Base-by-base conservation (phyloP, 2,113 vertebrate species). In the Morone chrysops region DNA sequence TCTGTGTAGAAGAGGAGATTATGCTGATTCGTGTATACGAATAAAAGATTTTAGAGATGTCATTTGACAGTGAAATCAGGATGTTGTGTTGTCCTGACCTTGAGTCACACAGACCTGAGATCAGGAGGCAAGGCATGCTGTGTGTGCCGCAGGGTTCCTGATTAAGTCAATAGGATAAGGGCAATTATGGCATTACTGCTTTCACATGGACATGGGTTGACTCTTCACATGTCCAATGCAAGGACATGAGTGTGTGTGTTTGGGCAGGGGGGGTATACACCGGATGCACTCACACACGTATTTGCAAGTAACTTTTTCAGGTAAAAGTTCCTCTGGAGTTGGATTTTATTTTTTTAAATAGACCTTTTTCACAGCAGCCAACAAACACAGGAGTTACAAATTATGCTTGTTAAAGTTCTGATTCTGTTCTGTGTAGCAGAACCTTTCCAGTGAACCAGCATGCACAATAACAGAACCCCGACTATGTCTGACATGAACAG, bases 121-220 rank as follows among this genome's bases (percentile, higher is more conserved):
- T 90, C 71, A 71, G 56, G 76, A 61, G 70, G 56, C 41, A 38
- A 54, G 59, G 84, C 78, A 25, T 75, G 67, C 80, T 87, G 76
- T 48, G 75, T 86, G 74, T 60, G 83, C 88, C 50, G 18, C 81
- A 66, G 85, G 89, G 88, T 77, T 92, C 89, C 87, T 86, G 82
- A 85, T 92, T 95, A 92, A 92, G 81, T 85, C 84, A 91, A 90
- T 86, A 85, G 92, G 94, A 95, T 95, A 38, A 94, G 80, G 77
- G 80, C 83, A 93, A 92, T 94, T 92, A 94, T 79, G 76, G 87
- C 78, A 92, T 93, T 94, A 94, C 69, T 86, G 82, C 78, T 80
- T 93, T 93, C 92, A 93, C 93, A 93, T 89, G 90, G 88, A 78
- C 89, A 92, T 73, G 83, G 90, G 90, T 73, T 82, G 89, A 88